Evolutionary conservation across 1,140 invertebrate species (phyloP), one percentile per base, ranked within the genome.

Genomic region (Coelopa frigida): DNA sequence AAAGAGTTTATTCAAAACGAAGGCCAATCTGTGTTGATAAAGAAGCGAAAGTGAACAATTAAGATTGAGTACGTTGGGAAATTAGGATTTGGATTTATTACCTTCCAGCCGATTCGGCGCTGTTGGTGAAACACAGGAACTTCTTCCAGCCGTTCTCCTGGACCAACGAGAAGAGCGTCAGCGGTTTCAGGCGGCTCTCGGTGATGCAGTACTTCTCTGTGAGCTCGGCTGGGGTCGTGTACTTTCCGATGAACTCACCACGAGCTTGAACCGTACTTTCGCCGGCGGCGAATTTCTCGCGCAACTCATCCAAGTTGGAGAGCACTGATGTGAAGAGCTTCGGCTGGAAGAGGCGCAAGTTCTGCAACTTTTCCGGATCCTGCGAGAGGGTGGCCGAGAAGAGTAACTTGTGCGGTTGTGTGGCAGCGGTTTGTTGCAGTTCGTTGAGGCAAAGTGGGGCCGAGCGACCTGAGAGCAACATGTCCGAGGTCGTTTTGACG

Each of bases 351-450:
- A 99, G 72, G 12, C 84, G 82, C 49, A 97, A 75, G 46, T 84
- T 78, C 54, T 90, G 82, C 20, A 99, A 73, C 64, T 93, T 89
- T 72, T 98, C 93, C 6, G 94, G 93, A 75, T 98, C 91, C 61
- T 94, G 89, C 1, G 93, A 90, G 8, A 98, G 68, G 3, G 95
- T 98, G 5, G 95, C 95, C 10, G 94, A 98, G 61, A 97, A 95
- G 8, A 98, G 71, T 5, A 98, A 72, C 70, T 97, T 98, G 49
- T 98, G 94, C 3, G 92, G 82, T 22, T 61, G 57, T 21, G 42
- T 51, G 33, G 27, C 55, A 21, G 45, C 55, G 0, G 18, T 24
- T 6, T 10, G 2, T 17, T 56, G 33, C n/a, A 69, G 48, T 48
- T 67, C 59, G 4, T 54, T 52, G 15, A 56, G 55, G 24, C 61